Evolutionary conservation across 2,797 vertebrate genomes (phyloP).

Genomic region (Trachurus trachurus): DNA sequence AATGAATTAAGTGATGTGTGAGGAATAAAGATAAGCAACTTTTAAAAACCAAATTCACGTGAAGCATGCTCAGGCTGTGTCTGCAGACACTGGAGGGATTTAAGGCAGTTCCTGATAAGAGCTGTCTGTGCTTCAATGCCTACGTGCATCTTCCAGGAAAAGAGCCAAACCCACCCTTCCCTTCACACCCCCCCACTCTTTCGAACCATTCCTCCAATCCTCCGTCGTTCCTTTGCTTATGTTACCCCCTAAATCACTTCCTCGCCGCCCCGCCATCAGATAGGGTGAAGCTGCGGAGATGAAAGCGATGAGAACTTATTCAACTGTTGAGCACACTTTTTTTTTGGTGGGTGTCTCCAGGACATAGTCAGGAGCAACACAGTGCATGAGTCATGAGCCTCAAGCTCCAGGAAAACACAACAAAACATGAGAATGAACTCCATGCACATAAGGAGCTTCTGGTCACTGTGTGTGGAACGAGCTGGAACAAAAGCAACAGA

Average conservation of each 20-base stretch:
- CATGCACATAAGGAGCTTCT: not conserved
- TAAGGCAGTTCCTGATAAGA: slow-evolving; percentile 32
- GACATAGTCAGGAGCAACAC: slow-evolving; percentile 10
- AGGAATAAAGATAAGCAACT: slow-evolving; percentile 2
- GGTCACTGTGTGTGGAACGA: slow-evolving; percentile 4
- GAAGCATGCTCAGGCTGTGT: not conserved
- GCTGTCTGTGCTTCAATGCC: slow-evolving; percentile 35
- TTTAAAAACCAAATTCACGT: not conserved
- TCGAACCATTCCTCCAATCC: slow-evolving; percentile 23
- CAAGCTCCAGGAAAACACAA: not conserved
- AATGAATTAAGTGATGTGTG: not conserved
- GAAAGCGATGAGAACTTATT: slow-evolving; percentile 45
- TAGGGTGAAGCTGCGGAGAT: slow-evolving; percentile 46
- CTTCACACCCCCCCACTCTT: slow-evolving; percentile 6
- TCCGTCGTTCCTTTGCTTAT: slow-evolving; percentile 44
- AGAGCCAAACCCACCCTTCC: slow-evolving; percentile 61
- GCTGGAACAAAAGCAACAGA: slow-evolving; percentile 9
- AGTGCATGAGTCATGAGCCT: not conserved
- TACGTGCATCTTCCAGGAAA: slow-evolving; percentile 69
- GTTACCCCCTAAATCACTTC: slow-evolving; percentile 61
- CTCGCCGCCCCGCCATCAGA: slow-evolving; percentile 64
- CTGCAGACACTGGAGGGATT: slow-evolving; percentile 25
- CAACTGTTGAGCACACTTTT: slow-evolving; percentile 28
- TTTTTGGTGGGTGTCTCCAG: slow-evolving; percentile 9
- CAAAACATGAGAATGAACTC: slow-evolving; percentile 30